phyloP scores from a whole-genome alignment of 2,113 vertebrate species.

The Lepisosteus oculatus region DNA sequence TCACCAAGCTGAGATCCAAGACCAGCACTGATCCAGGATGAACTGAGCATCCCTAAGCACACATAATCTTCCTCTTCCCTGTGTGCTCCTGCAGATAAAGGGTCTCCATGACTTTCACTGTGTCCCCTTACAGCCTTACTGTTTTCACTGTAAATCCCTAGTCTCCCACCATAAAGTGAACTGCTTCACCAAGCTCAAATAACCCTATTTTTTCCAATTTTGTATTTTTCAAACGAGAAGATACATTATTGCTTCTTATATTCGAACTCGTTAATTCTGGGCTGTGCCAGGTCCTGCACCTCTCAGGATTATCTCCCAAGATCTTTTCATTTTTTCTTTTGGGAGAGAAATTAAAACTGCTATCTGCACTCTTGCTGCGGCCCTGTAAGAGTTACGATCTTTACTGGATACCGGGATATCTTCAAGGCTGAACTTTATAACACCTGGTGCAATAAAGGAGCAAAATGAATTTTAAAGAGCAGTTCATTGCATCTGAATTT shows the following conservation, averaged over 20 bases:
- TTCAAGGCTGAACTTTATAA: constrained; percentile 71
- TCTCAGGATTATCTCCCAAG: not conserved
- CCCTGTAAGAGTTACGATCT: not conserved
- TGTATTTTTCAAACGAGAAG: not conserved
- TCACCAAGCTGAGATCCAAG: no score
- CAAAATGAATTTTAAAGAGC: constrained; percentile 49
- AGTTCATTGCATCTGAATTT: constrained; percentile 60
- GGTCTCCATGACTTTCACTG: no score
- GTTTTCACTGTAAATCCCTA: not conserved
- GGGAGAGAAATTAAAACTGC: not conserved
- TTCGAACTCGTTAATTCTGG: not conserved
- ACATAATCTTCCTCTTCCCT: no score
- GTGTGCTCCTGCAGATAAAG: no score
- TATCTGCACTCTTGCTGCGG: not conserved
- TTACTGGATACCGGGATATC: not conserved
- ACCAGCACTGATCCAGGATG: no score
- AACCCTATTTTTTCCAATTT: not conserved
- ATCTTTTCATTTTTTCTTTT: not conserved
- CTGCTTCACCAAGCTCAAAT: not conserved
- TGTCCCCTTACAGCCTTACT: not conserved
- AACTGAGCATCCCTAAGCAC: no score
- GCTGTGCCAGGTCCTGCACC: not conserved
- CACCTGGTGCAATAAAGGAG: constrained; percentile 47
- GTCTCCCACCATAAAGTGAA: not conserved
- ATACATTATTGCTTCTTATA: not conserved